These are phyloP conservation scores for Antennarius maculatus DNA, from an alignment of 2,797 vertebrate genomes.

Conservation along the genomic window DNA sequence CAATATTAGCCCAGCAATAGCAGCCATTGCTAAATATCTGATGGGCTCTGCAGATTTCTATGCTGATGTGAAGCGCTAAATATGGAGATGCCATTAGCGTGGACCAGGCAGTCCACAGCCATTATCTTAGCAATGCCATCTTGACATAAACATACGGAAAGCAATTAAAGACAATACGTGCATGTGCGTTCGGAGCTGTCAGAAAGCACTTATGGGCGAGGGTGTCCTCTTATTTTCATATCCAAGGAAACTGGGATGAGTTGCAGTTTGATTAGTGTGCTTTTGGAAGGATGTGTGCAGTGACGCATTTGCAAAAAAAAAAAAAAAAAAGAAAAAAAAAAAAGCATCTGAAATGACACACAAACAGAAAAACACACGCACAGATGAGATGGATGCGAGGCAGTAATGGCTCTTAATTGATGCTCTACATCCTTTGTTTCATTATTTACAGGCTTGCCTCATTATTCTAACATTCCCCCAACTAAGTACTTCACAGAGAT, in stretches of 20 bases:
- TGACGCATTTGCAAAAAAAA: constrained; percentile 6
- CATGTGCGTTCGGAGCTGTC: constrained; percentile 44
- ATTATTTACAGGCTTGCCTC: constrained; percentile 76
- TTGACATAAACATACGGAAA: constrained; percentile 71
- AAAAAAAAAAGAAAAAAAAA: too few relatives aligned
- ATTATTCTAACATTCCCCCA: constrained; percentile 64
- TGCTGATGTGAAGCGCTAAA: constrained; percentile 57
- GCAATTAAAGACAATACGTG: constrained; percentile 66
- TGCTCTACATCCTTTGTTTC: constrained; percentile 75
- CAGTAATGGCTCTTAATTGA: constrained; percentile 78
- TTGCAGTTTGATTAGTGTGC: constrained; percentile 66
- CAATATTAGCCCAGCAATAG: constrained; percentile 47
- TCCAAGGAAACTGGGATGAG: constrained; percentile 51
- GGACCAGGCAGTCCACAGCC: constrained; percentile 46
- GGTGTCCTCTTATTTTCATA: constrained; percentile 73
- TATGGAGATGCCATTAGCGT: constrained; percentile 63
- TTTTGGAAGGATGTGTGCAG: constrained; percentile 30
- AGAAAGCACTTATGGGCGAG: constrained; percentile 72
- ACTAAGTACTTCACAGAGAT: constrained; percentile 50
- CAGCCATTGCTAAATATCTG: constrained; percentile 54
- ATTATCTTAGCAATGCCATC: constrained; percentile 64
- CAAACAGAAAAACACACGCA: constrained; percentile 2
- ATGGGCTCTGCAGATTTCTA: constrained; percentile 44
- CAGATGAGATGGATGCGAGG: constrained; percentile 56
- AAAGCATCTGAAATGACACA: not conserved